Percentiles rank a stretch among this genome's conserved stretches.
Conservation (phyloP, 2,888 invertebrate genomes). For the Cataglyphis cursor region DNA sequence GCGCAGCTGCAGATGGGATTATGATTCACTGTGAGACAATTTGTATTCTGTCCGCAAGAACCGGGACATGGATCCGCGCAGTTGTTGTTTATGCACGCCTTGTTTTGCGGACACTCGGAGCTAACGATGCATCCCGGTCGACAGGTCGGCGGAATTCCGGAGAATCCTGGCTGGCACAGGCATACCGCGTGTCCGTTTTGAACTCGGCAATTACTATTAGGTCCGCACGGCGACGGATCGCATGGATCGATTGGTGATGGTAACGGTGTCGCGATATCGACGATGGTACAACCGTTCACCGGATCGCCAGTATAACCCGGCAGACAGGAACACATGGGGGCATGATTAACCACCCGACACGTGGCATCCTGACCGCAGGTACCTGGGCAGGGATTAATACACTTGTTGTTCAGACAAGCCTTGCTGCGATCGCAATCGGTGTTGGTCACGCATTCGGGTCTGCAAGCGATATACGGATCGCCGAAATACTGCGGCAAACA, state of each 20-base stretch:
- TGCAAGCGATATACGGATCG: conserved; percentile 94
- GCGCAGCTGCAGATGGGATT: conserved; percentile 95
- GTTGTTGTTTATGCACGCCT: conserved; percentile 93
- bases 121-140: conserved; percentile 94
- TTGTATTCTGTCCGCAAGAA: conserved; percentile 93
- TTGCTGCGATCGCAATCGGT: conserved; percentile 92
- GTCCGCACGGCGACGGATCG: conserved; percentile 94
- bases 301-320: conserved; percentile 94
- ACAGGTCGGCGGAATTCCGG: conserved; percentile 93
- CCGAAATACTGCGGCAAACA: conserved; percentile 94
- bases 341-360: conserved; percentile 94
- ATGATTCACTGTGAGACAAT: conserved; percentile 94
- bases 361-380: conserved; percentile 94
- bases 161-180: conserved; percentile 92
- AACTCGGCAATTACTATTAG: conserved; percentile 93
- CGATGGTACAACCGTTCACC: conserved; percentile 87
- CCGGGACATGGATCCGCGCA: conserved; percentile 94
- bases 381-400: conserved; percentile 93
- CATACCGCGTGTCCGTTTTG: conserved; percentile 94
- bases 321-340: conserved; percentile 93
- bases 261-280: conserved; percentile 71
- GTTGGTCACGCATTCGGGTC: conserved; percentile 95
- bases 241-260: conserved; percentile 89
- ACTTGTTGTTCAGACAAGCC: conserved; percentile 95
- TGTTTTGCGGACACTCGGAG: conserved; percentile 93